Base-by-base conservation (phyloP, 2,113 vertebrate species). In the Oplegnathus fasciatus region DNA sequence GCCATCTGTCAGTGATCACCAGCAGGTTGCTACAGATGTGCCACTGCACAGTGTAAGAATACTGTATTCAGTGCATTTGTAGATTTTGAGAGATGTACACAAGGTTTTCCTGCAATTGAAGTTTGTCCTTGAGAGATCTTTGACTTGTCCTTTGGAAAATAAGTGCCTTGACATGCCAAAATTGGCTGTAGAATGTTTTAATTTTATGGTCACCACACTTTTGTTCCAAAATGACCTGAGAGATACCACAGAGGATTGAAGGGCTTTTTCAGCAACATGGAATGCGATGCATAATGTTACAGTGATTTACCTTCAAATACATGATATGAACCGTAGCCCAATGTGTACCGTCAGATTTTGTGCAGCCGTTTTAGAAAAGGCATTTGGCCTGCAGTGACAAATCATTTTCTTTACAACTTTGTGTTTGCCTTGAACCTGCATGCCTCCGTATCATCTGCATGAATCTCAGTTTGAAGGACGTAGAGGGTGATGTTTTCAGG, bases 1-100 rank as follows among this genome's bases (percentile, higher is more conserved):
- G 67, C 89, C 80, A 92, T 86, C 86, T 90, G 86, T 91, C 78
- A 79, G 80, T 60, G 77, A 89, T 91, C 62, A 88, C 64, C 83
- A 89, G 80, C 86, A 87, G 89, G 72, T 82, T 81, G 80, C 61
- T 84, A 65, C 88, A 90, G 88, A 92, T 89, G 89, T 85, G 86
- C 40, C 67, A 44, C 61, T 14, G 79, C 72, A 61, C 75, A 66
- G 64, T 42, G 71, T 52, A 2, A 8, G 8, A 83, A 62, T 65
- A 30, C 74, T 73, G 64, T 18, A 24, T 62, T 22, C 54, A 77
- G 34, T 71, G 58, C 71, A 71, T 85, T 34, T 75, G 69, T 76
- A 37, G 83, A 50, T 73, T 62, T 54, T 78, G 48, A 76, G 9
- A 8, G 9, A 57, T 44, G 69, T 74, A 65, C 34, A 83, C 78